These are phyloP conservation scores for Porites evermanni DNA, from an alignment of 92 coral and sea anemone species.

Conservation along the genomic window DNA sequence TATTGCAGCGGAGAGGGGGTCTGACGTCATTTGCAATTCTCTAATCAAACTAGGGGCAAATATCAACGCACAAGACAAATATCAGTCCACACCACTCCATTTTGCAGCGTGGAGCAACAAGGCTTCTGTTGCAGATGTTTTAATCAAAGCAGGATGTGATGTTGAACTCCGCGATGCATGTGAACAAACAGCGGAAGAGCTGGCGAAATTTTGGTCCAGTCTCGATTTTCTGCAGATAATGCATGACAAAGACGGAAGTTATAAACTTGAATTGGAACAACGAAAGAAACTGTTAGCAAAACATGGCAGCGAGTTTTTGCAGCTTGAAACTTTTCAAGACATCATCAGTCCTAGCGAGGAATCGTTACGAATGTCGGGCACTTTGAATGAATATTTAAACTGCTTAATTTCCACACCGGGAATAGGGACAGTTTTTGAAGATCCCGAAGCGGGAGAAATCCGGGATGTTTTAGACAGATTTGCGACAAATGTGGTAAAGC, in stretches of 20 bases:
- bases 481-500: slow-evolving; percentile 32
- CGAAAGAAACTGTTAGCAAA: slow-evolving; percentile 26
- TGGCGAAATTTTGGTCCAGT: slow-evolving; percentile 43
- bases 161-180: slow-evolving; percentile 29
- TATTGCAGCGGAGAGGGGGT: slow-evolving; percentile 37
- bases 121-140: slow-evolving; percentile 23
- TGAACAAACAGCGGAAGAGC: slow-evolving; percentile 49
- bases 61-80: slow-evolving; percentile 39
- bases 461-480: slow-evolving; percentile 40
- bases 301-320: slow-evolving; percentile 36
- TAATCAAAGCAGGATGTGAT: slow-evolving; percentile 39
- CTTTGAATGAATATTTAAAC: slow-evolving; percentile 33
- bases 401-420: slow-evolving; percentile 24
- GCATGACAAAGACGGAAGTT: slow-evolving; percentile 11
- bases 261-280: slow-evolving; percentile 22
- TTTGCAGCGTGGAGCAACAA: slow-evolving; percentile 55
- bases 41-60: slow-evolving; percentile 38
- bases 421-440: slow-evolving; percentile 38
- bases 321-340: slow-evolving; percentile 45
- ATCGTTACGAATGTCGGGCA: slow-evolving; percentile 27
- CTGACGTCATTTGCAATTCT: slow-evolving; percentile 23
- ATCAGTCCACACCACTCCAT: slow-evolving; percentile 53
- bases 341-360: slow-evolving; percentile 19
- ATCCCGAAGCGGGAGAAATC: slow-evolving; percentile 55
- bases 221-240: slow-evolving; percentile 24